Base-by-base conservation (phyloP, 2,888 invertebrate genomes). In the Diplolepis rosae region DNA sequence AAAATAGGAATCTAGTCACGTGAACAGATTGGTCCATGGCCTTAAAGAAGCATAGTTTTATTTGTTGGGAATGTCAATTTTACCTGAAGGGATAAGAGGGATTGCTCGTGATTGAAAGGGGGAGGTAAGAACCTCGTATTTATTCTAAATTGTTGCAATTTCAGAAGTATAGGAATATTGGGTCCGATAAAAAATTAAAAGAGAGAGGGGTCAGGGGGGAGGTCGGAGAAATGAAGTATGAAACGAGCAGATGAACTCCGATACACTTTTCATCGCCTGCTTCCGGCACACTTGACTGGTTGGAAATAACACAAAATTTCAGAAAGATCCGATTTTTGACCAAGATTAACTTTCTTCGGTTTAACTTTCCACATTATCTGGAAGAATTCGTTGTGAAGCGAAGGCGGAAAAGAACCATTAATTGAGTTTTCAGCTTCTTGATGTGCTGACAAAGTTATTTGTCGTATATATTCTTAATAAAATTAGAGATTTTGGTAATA, bases 101-200 rank as follows among this genome's bases (percentile, higher is more conserved):
- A 50, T 50, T 27, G 27, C 61, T 24, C 61, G 24, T 15, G 61
- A 24, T 61, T 24, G 61, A 39, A 61, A 27, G 35, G 22, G 61
- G 39, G 24, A 39, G 24, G 39, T 39, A 61, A 24, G 27, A 61
- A 61, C 61, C 61, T 39, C 61, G 39, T 61, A 61, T 27, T 61
- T 61, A 61, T 61, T 61, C 61, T 61, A 61, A 61, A 61, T 39
- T 61, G 24, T 61, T 24, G 61, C 39, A 39, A 61, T 61, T 61
- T 61, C 39, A 61, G 39, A 39, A 61, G 39, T 27, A 39, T 61
- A 61, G 39, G 61, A n/a, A 61, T n/a, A 39, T 61, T 24, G 24
- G 61, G 61, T 61, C 24, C 35, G 27, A 39, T 35, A 39, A 24
- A 15, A 61, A 61, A 61, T 24, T 39, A 27, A n/a, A n/a, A n/a